Evolutionary conservation across 23 tunicate species (phyloP), one percentile per base, ranked within the genome.

Genomic region (Aplidium turbinatum): DNA sequence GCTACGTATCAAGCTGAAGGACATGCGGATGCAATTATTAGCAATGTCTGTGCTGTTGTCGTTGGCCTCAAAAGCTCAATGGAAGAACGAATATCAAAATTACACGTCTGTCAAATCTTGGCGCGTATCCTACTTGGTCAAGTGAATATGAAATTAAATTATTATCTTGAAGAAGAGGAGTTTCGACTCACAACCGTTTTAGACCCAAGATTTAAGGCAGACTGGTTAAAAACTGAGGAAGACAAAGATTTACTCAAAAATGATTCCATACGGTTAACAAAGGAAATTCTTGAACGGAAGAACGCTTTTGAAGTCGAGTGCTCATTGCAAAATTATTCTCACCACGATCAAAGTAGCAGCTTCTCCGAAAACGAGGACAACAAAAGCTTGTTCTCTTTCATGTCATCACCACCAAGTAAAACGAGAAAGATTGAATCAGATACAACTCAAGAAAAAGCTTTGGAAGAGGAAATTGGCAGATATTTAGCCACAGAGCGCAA

Each of bases 401-500:
- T 42, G 48, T 13, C 13, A 13, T 42, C 48, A 42, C 9, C 9
- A 42, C 48, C 9, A 42, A 13, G 13, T 9, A 42, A 42, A 42
- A 42, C 9, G 48, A 42, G 48, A 13, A 42, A 42, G 48, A 42
- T 42, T 13, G 48, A 13, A 9, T 42, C 13, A 13, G 48, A 13
- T 42, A 9, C 13, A 42, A 42, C 48, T 42, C 9, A 9, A 42
- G 13, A 42, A 42, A 42, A 42, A 42, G 13, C 13, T 13, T 9
- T 13, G 9, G 48, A 42, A 13, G 48, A 42, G 9, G 48, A 69
- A 69, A 7, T 72, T 53, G 78, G 58, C 58, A 72, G 38, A 72
- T 58, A 58, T 72, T 26, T 58, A 23, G 38, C 78, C 22, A 23
- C 78, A 72, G 78, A 72, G 70, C 78, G 67, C 58, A 23, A 72